phyloP scores from a whole-genome alignment of 2,888 invertebrate species.

The Rhagium mordax region DNA sequence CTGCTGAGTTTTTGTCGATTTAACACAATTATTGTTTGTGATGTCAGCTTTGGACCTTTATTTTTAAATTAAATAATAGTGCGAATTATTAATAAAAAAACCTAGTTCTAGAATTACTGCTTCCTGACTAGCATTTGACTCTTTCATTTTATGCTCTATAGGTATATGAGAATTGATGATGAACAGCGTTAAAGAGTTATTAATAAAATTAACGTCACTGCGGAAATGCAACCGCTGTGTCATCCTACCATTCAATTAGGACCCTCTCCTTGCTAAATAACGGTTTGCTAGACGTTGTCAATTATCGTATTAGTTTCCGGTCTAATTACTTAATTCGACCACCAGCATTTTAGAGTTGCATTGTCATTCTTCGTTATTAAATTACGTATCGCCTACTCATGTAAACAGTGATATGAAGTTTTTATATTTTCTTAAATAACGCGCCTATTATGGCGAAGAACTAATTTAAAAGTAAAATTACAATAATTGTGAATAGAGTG shows the following conservation, averaged over 20 bases:
- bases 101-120: no score
- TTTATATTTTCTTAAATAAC: conserved; percentile 11
- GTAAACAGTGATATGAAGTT: background rate
- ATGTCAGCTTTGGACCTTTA: no score
- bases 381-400: conserved; percentile 29
- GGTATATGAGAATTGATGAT: background rate
- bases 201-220: background rate
- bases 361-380: conserved; percentile 28
- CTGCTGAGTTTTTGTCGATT: no score
- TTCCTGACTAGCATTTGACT: no score
- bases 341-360: conserved; percentile 26
- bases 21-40: no score
- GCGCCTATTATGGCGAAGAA: conserved; percentile 10
- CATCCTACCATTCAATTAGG: conserved; percentile 1
- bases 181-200: background rate
- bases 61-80: no score
- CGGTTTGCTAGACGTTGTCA: conserved; percentile 10
- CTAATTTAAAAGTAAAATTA: conserved; percentile 16
- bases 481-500: no score
- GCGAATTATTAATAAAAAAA: no score
- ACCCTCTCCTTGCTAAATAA: conserved; percentile 21
- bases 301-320: conserved; percentile 26
- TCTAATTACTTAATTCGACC: conserved; percentile 30
- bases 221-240: background rate
- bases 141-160: no score